Evolutionary conservation across 2,888 invertebrate species (phyloP).

Genomic region (Mythimna vitellina): DNA sequence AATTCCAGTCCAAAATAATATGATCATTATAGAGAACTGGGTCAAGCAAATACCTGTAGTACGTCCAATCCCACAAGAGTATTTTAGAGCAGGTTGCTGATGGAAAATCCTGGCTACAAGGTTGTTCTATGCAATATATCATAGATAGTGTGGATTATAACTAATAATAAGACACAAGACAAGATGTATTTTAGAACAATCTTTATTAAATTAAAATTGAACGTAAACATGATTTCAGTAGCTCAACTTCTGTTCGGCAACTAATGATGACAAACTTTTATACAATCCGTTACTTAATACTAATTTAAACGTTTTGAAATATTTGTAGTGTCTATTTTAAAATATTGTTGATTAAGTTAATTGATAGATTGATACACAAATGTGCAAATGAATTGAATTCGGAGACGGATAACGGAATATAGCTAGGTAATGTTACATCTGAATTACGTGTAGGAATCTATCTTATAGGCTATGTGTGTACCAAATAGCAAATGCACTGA

Average conservation of each 20-base stretch:
- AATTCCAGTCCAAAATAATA: too few species aligned
- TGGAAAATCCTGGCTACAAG: too few species aligned
- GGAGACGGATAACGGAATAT: background rate
- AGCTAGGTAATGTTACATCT: background rate
- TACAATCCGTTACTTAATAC: background rate
- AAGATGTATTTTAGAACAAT: background rate
- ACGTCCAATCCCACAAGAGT: too few species aligned
- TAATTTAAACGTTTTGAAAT: conserved; percentile 2
- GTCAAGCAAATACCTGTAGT: too few species aligned
- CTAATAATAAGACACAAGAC: conserved; percentile 13
- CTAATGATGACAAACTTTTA: background rate
- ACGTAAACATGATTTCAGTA: conserved; percentile 22
- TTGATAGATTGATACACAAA: background rate
- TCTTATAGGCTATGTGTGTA: too few species aligned
- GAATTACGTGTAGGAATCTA: background rate
- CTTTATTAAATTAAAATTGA: conserved; percentile 23
- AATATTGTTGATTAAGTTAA: background rate
- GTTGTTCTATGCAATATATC: too few species aligned
- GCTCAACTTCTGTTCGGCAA: background rate
- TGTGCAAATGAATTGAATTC: background rate
- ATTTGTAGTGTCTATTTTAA: background rate
- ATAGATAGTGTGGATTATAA: too few species aligned
- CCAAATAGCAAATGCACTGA: too few species aligned
- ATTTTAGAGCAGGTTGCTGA: too few species aligned
- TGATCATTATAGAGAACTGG: too few species aligned